phyloP scores from a whole-genome alignment of 2,113 vertebrate species.

The Megalops atlanticus region DNA sequence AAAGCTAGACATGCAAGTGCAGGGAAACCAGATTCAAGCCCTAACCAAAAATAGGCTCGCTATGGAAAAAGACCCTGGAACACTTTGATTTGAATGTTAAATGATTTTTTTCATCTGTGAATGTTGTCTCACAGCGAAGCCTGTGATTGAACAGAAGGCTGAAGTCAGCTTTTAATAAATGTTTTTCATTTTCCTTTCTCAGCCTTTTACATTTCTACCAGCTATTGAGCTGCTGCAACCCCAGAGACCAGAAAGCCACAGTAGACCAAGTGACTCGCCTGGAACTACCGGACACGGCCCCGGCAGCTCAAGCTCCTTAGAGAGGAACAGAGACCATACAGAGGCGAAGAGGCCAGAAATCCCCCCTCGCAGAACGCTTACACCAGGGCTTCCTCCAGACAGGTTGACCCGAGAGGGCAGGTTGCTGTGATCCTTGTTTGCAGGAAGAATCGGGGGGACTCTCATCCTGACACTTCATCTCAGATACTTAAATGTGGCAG shows the following conservation, averaged over 20 bases:
- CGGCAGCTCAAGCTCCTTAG: slow-evolving; percentile 38
- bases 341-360: slow-evolving; percentile 24
- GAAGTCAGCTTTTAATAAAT: slow-evolving; percentile 17
- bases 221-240: slow-evolving; percentile 38
- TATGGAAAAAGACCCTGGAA: background rate
- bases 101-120: background rate
- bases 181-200: slow-evolving; percentile 35
- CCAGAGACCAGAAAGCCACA: slow-evolving; percentile 39
- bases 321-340: background rate
- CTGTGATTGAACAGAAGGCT: slow-evolving; percentile 21
- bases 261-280: slow-evolving; percentile 53
- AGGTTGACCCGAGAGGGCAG: no score
- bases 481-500: slow-evolving; percentile 66
- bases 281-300: slow-evolving; percentile 38
- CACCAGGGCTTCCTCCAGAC: background rate
- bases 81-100: background rate
- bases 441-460: no score
- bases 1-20: background rate
- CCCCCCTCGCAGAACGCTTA: background rate
- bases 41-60: background rate
- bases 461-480: no score
- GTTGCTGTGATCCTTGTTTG: no score
- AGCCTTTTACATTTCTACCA: slow-evolving; percentile 48
- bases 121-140: slow-evolving; percentile 25
- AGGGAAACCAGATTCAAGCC: background rate